Evolutionary conservation across 2,113 vertebrate genomes (phyloP).

Genomic region (Pachycephala philippinensis): DNA sequence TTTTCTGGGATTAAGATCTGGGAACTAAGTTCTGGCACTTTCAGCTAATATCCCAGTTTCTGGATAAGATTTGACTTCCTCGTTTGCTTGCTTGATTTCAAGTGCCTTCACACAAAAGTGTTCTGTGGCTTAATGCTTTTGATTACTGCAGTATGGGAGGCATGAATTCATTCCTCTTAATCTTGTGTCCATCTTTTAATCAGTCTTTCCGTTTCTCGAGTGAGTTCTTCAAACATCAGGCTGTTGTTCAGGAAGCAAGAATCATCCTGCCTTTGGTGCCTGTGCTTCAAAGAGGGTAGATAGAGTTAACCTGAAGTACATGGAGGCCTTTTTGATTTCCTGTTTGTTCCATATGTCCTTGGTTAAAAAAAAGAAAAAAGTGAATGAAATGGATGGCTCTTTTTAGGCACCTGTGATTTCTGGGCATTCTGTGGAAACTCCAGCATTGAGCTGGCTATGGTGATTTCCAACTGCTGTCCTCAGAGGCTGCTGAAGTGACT

Average conservation of each 20-base stretch:
- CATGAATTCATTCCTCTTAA: background rate
- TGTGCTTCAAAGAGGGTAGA: background rate
- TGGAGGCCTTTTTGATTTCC: background rate
- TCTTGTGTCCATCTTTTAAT: background rate
- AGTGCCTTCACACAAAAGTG: background rate
- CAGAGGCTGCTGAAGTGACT: background rate
- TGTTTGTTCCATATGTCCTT: background rate
- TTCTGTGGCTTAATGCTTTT: background rate
- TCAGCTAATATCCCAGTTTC: background rate
- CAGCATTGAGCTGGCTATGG: accelerated
- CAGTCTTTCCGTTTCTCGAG: background rate
- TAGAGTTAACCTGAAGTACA: background rate
- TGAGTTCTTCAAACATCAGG: background rate
- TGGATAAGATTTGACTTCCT: background rate
- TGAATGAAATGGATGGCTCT: background rate
- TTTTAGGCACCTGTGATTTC: background rate
- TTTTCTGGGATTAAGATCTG: background rate
- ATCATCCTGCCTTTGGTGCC: background rate
- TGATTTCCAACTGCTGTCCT: background rate
- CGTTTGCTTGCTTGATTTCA: background rate
- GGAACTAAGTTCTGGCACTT: background rate
- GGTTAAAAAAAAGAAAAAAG: background rate
- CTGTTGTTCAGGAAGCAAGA: background rate
- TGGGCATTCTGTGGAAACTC: background rate
- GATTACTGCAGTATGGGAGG: background rate